Conservation (phyloP, 2,888 invertebrate species). For the Lycocerus yunnanus region DNA sequence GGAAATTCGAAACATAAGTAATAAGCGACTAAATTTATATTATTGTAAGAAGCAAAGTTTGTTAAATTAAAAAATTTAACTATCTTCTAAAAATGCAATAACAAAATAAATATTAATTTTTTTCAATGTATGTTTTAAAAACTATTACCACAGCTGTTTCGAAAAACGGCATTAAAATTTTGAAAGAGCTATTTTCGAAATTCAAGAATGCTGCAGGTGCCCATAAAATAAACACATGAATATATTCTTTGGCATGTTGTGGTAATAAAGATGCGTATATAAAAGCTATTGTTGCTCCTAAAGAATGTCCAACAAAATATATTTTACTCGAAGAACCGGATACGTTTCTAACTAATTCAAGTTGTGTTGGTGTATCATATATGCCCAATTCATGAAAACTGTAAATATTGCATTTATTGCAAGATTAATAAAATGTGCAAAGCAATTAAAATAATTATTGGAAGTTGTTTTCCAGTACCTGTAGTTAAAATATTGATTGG, state of each 20-base stretch:
- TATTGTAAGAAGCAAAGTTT: not conserved
- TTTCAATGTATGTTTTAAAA: too few relatives aligned
- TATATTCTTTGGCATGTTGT: conserved; percentile 1
- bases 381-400: conserved; percentile 11
- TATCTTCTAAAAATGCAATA: not conserved
- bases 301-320: conserved; percentile 1
- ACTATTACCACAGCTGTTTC: not conserved
- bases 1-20: not conserved
- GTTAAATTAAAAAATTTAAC: not conserved
- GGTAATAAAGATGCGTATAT: conserved; percentile 4
- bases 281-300: not conserved
- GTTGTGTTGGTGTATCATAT: conserved; percentile 4
- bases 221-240: not conserved
- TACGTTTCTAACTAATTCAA: not conserved
- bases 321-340: not conserved
- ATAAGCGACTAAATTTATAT: not conserved
- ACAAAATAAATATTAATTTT: too few relatives aligned
- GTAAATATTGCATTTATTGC: not conserved
- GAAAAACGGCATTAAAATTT: not conserved
- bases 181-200: not conserved
- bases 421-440: not conserved
- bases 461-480: not conserved
- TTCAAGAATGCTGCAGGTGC: not conserved
- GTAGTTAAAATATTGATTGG: conserved; percentile 3
- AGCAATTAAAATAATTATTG: conserved; percentile 4